Evolutionary conservation across 2,113 vertebrate genomes (phyloP).

Genomic region (Phocoena phocoena): DNA sequence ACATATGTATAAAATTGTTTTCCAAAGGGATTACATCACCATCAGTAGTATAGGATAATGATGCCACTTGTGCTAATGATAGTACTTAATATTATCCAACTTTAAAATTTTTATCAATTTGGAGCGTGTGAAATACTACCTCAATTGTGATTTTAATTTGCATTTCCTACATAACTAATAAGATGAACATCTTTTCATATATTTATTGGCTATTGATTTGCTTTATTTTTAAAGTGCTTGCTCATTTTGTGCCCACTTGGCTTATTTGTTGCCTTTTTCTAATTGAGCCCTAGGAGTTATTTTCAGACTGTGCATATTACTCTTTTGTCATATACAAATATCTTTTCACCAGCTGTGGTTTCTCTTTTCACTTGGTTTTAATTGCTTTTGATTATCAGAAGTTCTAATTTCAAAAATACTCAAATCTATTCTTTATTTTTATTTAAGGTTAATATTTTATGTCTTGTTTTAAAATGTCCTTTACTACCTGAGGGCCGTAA

Average conservation of each 20-base stretch:
- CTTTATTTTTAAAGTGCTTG: neutral
- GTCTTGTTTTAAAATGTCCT: neutral
- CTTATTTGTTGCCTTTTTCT: neutral
- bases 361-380: conserved; percentile 27
- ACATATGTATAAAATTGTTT: neutral
- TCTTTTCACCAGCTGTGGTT: conserved; percentile 12
- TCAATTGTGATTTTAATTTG: neutral
- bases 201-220: neutral
- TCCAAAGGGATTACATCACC: neutral
- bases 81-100: neutral
- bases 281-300: neutral
- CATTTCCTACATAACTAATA: neutral
- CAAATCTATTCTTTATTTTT: neutral
- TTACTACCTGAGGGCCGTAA: neutral
- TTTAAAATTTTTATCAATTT: neutral
- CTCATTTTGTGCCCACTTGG: neutral
- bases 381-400: conserved; percentile 17
- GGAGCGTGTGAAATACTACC: neutral
- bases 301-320: neutral
- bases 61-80: neutral
- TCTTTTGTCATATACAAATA: neutral
- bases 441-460: neutral
- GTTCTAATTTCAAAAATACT: neutral
- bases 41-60: neutral
- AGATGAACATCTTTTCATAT: neutral